Percentiles rank a stretch among this genome's conserved stretches.
These are phyloP conservation scores for Lysandra coridon DNA, from an alignment of 2,888 invertebrate species.

Conservation along the genomic window DNA sequence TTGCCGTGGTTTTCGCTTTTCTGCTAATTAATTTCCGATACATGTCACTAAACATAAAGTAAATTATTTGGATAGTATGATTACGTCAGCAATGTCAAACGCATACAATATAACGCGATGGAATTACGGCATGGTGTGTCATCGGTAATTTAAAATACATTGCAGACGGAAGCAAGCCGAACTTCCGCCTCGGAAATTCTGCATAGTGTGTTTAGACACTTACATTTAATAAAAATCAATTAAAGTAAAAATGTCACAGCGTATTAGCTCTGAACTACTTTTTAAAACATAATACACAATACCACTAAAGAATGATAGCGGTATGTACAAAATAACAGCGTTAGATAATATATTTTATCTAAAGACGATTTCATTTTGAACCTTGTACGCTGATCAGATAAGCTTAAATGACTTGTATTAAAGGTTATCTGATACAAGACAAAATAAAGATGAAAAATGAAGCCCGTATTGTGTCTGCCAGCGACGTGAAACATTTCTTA, in stretches of 20 bases:
- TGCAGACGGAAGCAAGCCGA: too few species aligned
- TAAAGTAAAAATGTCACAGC: too few species aligned
- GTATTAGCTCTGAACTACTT: not conserved
- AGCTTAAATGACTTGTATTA: slow-evolving; percentile 18
- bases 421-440: slow-evolving; percentile 13
- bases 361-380: not conserved
- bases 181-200: too few species aligned
- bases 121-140: too few species aligned
- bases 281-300: not conserved
- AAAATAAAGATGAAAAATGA: slow-evolving; percentile 27
- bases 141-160: too few species aligned
- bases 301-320: not conserved
- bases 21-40: not conserved
- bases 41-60: not conserved
- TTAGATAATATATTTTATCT: not conserved
- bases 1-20: not conserved
- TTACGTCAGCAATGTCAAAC: too few species aligned
- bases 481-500: slow-evolving; percentile 22
- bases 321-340: not conserved
- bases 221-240: too few species aligned
- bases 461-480: slow-evolving; percentile 25
- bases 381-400: not conserved
- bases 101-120: too few species aligned
- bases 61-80: not conserved
- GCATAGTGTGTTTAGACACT: too few species aligned